A percentile compares a stretch with the other conserved stretches of the same genome.
Evolutionary conservation across 2,888 invertebrate species (phyloP).

Genomic region (Leucophenga montana): DNA sequence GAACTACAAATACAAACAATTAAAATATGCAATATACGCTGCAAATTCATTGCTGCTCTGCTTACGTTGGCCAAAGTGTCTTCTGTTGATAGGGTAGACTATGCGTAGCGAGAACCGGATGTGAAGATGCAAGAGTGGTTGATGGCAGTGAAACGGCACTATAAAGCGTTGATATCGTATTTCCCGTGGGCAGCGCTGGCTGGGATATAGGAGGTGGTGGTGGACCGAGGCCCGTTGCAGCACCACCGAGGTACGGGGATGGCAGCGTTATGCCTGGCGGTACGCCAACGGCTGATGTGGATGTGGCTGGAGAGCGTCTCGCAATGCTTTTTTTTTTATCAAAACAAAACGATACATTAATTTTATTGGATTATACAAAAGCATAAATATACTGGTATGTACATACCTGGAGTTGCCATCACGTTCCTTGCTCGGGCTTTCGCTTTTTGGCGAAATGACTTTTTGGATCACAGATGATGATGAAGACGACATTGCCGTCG

Average conservation of each 20-base stretch:
- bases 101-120: slow-evolving; percentile 52
- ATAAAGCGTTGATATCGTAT: slow-evolving; percentile 32
- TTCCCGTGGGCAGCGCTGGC: slow-evolving; percentile 42
- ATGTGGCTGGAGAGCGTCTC: slow-evolving; percentile 41
- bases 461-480: slow-evolving; percentile 75
- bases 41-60: background rate
- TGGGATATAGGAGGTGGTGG: slow-evolving; percentile 52
- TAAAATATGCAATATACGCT: background rate
- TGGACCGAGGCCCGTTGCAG: slow-evolving; percentile 40
- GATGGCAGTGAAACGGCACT: slow-evolving; percentile 39
- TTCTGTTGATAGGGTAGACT: slow-evolving; percentile 67
- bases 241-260: slow-evolving; percentile 34
- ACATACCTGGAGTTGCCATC: slow-evolving; percentile 88
- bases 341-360: background rate
- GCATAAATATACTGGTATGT: slow-evolving; percentile 10
- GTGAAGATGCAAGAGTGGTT: slow-evolving; percentile 41
- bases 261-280: slow-evolving; percentile 38
- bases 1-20: slow-evolving; percentile 39
- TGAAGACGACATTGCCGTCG: slow-evolving; percentile 60
- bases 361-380: background rate
- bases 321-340: slow-evolving; percentile 36
- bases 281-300: slow-evolving; percentile 29
- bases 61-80: slow-evolving; percentile 69
- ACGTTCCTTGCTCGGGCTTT: slow-evolving; percentile 85
- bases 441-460: slow-evolving; percentile 84